These are phyloP conservation scores for Drosophila neonasuta DNA, from an alignment of 2,888 invertebrate genomes.

Conservation along the genomic window DNA sequence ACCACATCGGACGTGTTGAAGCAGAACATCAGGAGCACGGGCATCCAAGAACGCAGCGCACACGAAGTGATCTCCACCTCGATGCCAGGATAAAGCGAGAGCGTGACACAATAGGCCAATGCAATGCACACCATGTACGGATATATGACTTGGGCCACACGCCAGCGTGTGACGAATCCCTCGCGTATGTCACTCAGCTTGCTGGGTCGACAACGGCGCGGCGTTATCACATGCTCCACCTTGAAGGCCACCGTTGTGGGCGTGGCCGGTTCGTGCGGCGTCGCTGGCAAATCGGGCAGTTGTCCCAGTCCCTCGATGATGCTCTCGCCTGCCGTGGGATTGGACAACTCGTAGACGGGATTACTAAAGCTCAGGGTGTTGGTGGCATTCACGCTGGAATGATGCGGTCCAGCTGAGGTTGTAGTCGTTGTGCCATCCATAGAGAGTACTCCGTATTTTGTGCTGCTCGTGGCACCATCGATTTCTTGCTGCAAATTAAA, in stretches of 20 bases:
- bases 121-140: conserved; percentile 96
- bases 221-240: conserved; percentile 82
- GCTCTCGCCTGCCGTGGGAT: conserved; percentile 84
- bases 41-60: conserved; percentile 93
- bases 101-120: conserved; percentile 93
- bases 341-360: conserved; percentile 91
- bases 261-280: conserved; percentile 79
- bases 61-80: conserved; percentile 94
- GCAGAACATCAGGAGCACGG: conserved; percentile 93
- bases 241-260: conserved; percentile 82
- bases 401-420: conserved; percentile 84
- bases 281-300: conserved; percentile 79
- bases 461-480: conserved; percentile 83
- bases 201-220: conserved; percentile 79
- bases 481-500: conserved; percentile 84
- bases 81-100: conserved; percentile 95
- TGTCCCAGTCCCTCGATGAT: conserved; percentile 81
- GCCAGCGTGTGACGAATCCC: conserved; percentile 85
- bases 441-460: conserved; percentile 89
- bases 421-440: conserved; percentile 84
- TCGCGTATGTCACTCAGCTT: conserved; percentile 80
- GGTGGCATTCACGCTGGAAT: conserved; percentile 81
- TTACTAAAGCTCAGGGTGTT: conserved; percentile 90
- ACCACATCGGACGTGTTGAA: conserved; percentile 94
- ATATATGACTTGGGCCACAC: conserved; percentile 92